Conservation (phyloP, 2,113 vertebrate species). For the Steatornis caripensis region DNA sequence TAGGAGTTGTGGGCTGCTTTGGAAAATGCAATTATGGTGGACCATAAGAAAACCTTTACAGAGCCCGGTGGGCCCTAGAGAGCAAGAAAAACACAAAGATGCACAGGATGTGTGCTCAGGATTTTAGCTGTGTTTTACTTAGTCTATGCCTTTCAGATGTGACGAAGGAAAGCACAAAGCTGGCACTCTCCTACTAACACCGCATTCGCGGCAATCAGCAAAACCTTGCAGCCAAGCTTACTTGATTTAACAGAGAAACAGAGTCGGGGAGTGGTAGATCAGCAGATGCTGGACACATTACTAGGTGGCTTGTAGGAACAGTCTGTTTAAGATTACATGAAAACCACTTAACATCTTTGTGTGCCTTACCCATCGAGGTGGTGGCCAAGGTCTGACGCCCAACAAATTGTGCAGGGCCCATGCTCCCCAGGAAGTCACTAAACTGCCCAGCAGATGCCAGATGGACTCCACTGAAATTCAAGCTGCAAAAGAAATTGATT, state of each 20-base stretch:
- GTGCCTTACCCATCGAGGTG: conserved; percentile 93
- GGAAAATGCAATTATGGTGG: not conserved
- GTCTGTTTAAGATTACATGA: not conserved
- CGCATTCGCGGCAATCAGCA: not conserved
- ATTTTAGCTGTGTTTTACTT: not conserved
- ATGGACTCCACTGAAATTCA: conserved; percentile 96
- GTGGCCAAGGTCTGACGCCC: conserved; percentile 95
- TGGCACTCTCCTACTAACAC: not conserved
- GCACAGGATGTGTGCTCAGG: not conserved
- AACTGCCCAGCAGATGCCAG: conserved; percentile 94
- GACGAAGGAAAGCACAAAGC: not conserved
- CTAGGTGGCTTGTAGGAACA: not conserved
- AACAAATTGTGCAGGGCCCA: conserved; percentile 97
- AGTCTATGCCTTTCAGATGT: not conserved
- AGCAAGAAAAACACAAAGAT: not conserved
- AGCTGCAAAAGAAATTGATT: conserved; percentile 73
- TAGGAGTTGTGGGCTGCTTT: not conserved
- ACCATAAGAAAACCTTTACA: not conserved
- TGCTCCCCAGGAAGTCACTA: conserved; percentile 95
- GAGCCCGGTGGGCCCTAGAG: not conserved
- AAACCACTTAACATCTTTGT: not conserved
- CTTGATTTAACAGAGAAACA: not conserved
- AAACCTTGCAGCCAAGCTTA: not conserved
- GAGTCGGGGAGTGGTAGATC: not conserved
- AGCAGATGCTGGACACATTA: not conserved